Percentiles rank a stretch among this genome's conserved stretches.
These are phyloP conservation scores for Zapornia atra DNA, from an alignment of 2,113 vertebrate genomes.

Conservation along the genomic window DNA sequence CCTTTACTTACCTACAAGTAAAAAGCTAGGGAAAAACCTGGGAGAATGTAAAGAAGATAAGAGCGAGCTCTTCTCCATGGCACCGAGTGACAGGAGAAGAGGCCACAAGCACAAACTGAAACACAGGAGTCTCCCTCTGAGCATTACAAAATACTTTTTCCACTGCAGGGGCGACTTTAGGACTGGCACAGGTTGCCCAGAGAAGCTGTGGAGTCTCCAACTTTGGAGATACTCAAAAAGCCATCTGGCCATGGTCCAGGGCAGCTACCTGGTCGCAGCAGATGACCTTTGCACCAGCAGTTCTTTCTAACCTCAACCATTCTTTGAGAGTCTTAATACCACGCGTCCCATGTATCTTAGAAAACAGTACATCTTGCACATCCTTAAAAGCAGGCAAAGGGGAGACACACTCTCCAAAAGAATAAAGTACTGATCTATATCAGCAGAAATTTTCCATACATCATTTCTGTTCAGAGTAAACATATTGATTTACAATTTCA, in stretches of 20 bases:
- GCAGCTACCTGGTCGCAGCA: not conserved
- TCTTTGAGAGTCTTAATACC: not conserved
- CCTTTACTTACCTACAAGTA: no score
- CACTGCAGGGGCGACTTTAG: not conserved
- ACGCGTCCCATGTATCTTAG: no score
- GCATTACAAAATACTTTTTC: not conserved
- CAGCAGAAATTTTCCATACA: not conserved
- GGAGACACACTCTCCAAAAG: no score
- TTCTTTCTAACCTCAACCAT: not conserved
- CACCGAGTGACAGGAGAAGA: not conserved
- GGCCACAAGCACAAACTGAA: no score
- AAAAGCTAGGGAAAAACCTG: no score
- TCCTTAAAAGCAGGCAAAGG: not conserved
- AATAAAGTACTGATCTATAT: not conserved
- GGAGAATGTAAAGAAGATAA: not conserved
- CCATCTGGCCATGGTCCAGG: not conserved
- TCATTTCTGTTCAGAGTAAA: not conserved
- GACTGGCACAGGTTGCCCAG: not conserved
- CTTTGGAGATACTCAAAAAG: not conserved
- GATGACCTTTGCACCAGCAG: not conserved
- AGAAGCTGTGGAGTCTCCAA: not conserved
- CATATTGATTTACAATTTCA: not conserved
- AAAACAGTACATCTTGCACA: no score
- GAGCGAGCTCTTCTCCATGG: not conserved
- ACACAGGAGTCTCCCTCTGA: not conserved